Percentiles rank a stretch among this genome's conserved stretches.
These are phyloP conservation scores for Rutpela maculata DNA, from an alignment of 2,888 invertebrate genomes.

Conservation along the genomic window DNA sequence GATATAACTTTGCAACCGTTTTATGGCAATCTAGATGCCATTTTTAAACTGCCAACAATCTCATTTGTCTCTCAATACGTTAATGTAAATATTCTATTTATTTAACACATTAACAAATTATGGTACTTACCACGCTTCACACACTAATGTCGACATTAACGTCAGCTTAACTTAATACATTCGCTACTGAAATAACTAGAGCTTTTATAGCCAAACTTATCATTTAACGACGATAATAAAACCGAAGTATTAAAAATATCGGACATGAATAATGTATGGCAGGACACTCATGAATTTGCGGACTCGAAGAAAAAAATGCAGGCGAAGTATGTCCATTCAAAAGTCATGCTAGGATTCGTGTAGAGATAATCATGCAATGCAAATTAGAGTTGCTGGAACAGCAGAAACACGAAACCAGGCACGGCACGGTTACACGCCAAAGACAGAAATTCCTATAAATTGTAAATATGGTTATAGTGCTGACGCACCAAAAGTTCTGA, in stretches of 20 bases:
- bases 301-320: not conserved
- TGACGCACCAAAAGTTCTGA: slow-evolving; percentile 1
- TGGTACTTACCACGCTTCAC: not conserved
- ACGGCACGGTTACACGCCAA: slow-evolving; percentile 29
- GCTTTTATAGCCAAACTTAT: not conserved
- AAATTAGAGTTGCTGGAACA: slow-evolving; percentile 22
- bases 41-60: too few species aligned
- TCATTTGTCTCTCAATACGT: too few species aligned
- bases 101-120: not conserved
- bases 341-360: slow-evolving; percentile 21
- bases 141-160: not conserved
- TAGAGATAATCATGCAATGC: slow-evolving; percentile 27
- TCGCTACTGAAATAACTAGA: not conserved
- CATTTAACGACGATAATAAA: not conserved
- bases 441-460: slow-evolving; percentile 27
- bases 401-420: not conserved
- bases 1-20: too few species aligned
- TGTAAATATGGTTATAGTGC: not conserved
- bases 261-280: not conserved
- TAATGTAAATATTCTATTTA: too few species aligned
- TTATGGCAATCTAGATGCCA: too few species aligned
- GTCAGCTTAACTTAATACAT: not conserved
- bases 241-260: not conserved
- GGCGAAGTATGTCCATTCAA: slow-evolving; percentile 18
- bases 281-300: not conserved